A percentile compares a stretch with the other conserved stretches of the same genome.
phyloP scores from a whole-genome alignment of 2,888 invertebrate genomes.

The Margaritifera margaritifera region DNA sequence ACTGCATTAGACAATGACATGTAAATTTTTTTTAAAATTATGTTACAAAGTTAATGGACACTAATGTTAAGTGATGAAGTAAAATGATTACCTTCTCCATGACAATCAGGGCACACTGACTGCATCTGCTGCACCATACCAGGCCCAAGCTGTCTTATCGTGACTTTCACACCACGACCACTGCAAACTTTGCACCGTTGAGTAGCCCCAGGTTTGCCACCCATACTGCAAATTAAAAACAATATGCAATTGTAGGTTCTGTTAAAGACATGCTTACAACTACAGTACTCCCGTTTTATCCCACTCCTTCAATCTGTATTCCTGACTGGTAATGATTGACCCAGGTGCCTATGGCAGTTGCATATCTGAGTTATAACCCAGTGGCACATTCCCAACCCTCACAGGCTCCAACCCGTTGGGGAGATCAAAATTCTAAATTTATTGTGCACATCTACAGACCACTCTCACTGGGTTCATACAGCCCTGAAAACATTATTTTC shows the following conservation, averaged over 20 bases:
- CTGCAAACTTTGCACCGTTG: conserved; percentile 82
- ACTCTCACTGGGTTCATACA: no score
- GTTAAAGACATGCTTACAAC: background rate
- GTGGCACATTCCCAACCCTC: no score
- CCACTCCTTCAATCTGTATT: background rate
- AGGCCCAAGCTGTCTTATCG: conserved; percentile 82
- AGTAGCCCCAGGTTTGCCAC: conserved; percentile 82
- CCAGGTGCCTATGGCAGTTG: no score
- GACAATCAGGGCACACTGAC: conserved; percentile 73
- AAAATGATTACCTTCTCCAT: conserved; percentile 75
- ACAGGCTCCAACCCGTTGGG: no score
- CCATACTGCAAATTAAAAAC: conserved; percentile 72
- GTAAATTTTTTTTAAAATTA: no score
- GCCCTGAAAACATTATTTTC: no score
- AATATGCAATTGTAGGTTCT: background rate
- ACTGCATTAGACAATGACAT: no score
- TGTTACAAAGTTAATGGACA: no score
- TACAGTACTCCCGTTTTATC: background rate
- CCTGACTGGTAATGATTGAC: no score
- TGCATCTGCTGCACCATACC: conserved; percentile 77
- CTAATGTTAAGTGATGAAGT: background rate
- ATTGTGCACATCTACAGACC: no score
- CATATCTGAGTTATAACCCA: no score
- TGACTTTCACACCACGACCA: conserved; percentile 85
- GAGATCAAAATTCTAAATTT: no score